A percentile compares a stretch with the other conserved stretches of the same genome.
These are phyloP conservation scores for Ophion ventricosus DNA, from an alignment of 2,888 invertebrate genomes.

Conservation along the genomic window DNA sequence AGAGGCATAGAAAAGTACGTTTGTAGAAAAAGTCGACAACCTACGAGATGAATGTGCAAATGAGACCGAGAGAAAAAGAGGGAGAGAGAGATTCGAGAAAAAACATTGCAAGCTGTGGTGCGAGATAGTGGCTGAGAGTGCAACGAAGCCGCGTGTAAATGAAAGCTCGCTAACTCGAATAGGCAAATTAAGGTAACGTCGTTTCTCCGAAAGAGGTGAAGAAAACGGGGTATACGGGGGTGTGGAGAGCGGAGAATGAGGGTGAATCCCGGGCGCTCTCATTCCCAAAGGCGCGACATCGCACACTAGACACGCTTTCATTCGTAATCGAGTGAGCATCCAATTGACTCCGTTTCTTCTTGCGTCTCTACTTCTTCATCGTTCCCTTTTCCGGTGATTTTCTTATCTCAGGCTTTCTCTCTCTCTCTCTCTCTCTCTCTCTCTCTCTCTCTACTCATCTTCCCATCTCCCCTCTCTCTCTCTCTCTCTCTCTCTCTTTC, in stretches of 20 bases:
- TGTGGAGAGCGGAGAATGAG: no score
- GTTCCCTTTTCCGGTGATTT: conserved; percentile 12
- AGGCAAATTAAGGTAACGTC: conserved; percentile 66
- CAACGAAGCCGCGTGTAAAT: conserved; percentile 61
- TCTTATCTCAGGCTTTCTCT: conserved; percentile 6
- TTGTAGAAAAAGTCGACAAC: conserved; percentile 6
- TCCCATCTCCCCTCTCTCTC: no score
- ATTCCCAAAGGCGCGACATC: conserved; percentile 23
- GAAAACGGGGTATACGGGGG: conserved; percentile 47
- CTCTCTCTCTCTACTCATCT: conserved; percentile 49
- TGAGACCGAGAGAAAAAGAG: not conserved
- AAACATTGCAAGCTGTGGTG: conserved; percentile 4
- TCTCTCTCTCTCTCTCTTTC: conserved; percentile 1
- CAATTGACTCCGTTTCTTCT: conserved; percentile 67
- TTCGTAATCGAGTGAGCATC: conserved; percentile 65
- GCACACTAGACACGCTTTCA: conserved; percentile 55
- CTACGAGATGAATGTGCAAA: conserved; percentile 23
- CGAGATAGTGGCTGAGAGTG: conserved; percentile 19
- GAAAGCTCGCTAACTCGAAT: conserved; percentile 66
- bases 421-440: conserved; percentile 50
- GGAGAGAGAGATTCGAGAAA: not conserved
- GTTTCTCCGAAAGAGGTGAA: conserved; percentile 61
- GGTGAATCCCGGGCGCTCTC: not conserved
- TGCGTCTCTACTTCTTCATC: conserved; percentile 15
- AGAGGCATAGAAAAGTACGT: not conserved